These are phyloP conservation scores for Hiodon tergisus DNA, from an alignment of 2,113 vertebrate species.

Conservation along the genomic window DNA sequence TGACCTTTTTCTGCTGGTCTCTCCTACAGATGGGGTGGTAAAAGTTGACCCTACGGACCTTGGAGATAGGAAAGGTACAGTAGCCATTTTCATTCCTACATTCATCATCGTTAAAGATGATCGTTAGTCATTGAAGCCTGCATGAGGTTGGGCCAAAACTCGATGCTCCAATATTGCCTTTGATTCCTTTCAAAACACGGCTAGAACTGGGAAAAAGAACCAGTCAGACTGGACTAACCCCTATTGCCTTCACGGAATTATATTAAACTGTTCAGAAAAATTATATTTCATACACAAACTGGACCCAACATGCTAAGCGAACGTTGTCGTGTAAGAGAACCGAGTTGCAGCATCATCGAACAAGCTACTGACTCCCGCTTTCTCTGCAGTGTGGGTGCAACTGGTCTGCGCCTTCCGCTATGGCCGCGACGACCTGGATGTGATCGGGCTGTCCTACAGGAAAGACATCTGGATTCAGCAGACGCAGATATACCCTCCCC, in stretches of 20 bases:
- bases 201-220: too few species aligned
- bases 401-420: constrained; percentile 67
- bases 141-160: neutral
- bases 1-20: constrained; percentile 3
- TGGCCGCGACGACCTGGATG: constrained; percentile 63
- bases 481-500: constrained; percentile 52
- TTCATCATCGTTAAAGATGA: neutral
- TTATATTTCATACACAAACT: too few species aligned
- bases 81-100: neutral
- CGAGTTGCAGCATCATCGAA: too few species aligned
- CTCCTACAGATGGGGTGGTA: constrained; percentile 70
- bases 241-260: too few species aligned
- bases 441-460: constrained; percentile 65
- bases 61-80: constrained; percentile 75
- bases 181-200: too few species aligned
- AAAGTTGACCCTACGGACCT: constrained; percentile 77
- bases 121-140: neutral
- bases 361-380: neutral
- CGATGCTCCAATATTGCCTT: too few species aligned
- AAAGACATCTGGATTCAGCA: constrained; percentile 65
- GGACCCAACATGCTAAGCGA: too few species aligned
- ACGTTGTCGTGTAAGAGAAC: too few species aligned
- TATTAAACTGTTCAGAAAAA: too few species aligned
- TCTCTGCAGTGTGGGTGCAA: constrained; percentile 57
- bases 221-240: too few species aligned